Percentiles rank a stretch among this genome's conserved stretches.
Conservation (phyloP, 2,888 invertebrate genomes). For the Julus scandinavius region DNA sequence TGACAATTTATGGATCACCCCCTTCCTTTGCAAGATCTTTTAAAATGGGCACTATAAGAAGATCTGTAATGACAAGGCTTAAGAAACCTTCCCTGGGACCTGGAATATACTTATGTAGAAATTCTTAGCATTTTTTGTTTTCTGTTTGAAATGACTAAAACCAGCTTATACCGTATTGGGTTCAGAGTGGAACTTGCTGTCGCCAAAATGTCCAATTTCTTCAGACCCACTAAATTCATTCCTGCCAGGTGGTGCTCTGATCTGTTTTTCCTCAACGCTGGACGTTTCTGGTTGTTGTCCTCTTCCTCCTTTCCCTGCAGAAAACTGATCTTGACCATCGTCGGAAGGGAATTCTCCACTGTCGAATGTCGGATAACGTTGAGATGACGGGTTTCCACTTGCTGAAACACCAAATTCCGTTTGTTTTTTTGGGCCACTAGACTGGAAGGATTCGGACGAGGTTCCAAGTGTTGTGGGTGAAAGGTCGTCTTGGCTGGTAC, state of each 20-base stretch:
- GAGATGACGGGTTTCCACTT: background rate
- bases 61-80: too few relatives aligned
- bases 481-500: background rate
- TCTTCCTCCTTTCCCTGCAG: background rate
- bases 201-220: background rate
- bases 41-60: too few relatives aligned
- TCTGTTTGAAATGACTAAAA: too few relatives aligned
- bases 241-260: background rate
- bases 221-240: background rate
- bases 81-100: too few relatives aligned
- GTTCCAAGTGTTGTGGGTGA: background rate
- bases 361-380: background rate
- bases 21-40: too few relatives aligned
- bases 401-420: background rate
- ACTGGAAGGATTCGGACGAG: background rate
- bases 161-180: background rate
- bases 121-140: too few relatives aligned
- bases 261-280: background rate
- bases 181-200: background rate
- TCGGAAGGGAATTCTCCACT: background rate
- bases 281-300: background rate
- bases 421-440: background rate
- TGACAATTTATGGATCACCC: too few relatives aligned
- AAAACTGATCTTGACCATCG: background rate
- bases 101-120: too few relatives aligned